phyloP scores from a whole-genome alignment of 2,797 vertebrate genomes.

The Pangasius krempfi region DNA sequence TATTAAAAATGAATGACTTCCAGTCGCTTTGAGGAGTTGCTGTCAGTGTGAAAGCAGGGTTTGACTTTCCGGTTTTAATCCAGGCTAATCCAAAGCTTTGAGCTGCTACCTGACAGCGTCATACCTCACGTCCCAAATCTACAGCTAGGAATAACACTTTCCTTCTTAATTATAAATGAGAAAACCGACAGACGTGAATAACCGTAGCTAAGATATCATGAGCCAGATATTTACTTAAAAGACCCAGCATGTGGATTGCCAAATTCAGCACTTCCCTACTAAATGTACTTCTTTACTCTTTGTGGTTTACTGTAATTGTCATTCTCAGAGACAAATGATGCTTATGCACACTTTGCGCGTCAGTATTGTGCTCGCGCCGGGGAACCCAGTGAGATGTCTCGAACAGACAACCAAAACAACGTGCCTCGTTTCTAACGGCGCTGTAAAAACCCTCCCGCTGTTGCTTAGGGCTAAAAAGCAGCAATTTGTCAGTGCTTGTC shows the following conservation, averaged over 20 bases:
- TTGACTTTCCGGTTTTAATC: background rate
- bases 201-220: background rate
- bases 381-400: background rate
- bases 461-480: slow-evolving; percentile 58
- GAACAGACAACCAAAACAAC: slow-evolving; percentile 3
- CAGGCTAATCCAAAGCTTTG: background rate
- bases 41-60: background rate
- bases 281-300: background rate
- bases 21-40: background rate
- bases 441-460: slow-evolving; percentile 51
- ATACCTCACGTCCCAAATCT: background rate
- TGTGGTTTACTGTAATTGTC: background rate
- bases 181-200: background rate
- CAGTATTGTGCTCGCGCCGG: background rate
- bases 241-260: background rate
- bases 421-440: slow-evolving; percentile 33
- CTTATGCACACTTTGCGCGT: background rate
- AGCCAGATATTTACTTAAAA: background rate
- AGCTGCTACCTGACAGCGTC: background rate
- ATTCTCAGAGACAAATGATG: background rate
- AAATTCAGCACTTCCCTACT: background rate
- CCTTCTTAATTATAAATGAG: slow-evolving; percentile 5
- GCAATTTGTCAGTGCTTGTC: slow-evolving; percentile 67
- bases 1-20: slow-evolving; percentile 16
- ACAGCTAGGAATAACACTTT: background rate